Evolutionary conservation across 2,797 vertebrate genomes (phyloP).

Genomic region (Scleropages formosus): DNA sequence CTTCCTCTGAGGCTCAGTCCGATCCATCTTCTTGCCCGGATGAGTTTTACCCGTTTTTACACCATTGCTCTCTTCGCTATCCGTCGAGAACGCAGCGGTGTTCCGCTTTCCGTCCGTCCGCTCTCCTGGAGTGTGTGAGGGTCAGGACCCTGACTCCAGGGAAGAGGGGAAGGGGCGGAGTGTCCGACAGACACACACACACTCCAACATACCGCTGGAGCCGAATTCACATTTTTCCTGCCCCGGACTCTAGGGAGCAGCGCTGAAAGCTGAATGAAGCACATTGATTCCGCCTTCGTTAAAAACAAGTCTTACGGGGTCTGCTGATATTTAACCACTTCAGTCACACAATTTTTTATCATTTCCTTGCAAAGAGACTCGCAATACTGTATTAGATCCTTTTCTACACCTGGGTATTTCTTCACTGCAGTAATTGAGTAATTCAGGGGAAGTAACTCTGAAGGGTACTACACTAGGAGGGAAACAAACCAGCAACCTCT

Average conservation of each 20-base stretch:
- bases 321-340: no score
- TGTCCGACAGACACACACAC: conserved; percentile 32
- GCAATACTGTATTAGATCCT: not conserved
- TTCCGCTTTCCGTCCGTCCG: not conserved
- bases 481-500: no score
- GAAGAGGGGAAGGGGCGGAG: conserved; percentile 61
- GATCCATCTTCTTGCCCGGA: conserved; percentile 34
- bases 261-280: not conserved
- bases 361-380: no score
- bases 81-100: no score
- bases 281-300: not conserved
- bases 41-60: no score
- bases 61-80: no score
- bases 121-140: not conserved
- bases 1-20: conserved; percentile 47
- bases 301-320: no score
- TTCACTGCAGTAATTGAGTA: no score
- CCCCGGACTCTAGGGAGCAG: not conserved
- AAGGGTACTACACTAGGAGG: no score
- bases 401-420: no score
- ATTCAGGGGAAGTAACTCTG: no score
- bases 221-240: conserved; percentile 1
- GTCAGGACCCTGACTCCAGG: not conserved
- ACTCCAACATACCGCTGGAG: conserved; percentile 34
- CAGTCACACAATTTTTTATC: no score